phyloP scores from a whole-genome alignment of 2,113 vertebrate genomes.

The Clarias gariepinus region DNA sequence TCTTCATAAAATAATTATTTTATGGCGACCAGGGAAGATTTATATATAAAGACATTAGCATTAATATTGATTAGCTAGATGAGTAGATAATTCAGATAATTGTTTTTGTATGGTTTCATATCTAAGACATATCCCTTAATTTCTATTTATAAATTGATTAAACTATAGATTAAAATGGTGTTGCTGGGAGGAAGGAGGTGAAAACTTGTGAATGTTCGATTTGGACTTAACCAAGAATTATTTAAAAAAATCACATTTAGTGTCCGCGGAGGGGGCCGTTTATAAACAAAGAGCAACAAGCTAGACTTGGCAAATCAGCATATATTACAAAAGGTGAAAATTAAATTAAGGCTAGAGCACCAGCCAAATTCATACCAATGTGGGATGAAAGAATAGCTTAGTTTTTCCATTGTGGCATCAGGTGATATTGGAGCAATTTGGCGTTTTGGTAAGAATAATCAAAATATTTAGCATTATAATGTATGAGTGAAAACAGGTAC shows the following conservation, averaged over 20 bases:
- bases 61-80: neutral
- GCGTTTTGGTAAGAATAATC: neutral
- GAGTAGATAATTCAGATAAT: neutral
- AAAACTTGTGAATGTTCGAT: slow-evolving; percentile 54
- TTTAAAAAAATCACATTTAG: neutral
- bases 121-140: neutral
- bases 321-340: neutral
- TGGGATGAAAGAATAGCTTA: neutral
- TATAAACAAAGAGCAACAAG: neutral
- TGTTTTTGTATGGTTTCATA: neutral
- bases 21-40: neutral
- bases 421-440: neutral
- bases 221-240: neutral
- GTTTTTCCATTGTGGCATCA: neutral
- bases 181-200: neutral
- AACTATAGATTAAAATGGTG: neutral
- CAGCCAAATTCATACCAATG: neutral
- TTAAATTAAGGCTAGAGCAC: neutral
- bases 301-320: neutral
- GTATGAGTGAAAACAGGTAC: neutral
- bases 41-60: neutral
- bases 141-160: neutral
- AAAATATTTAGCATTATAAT: neutral
- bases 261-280: neutral
- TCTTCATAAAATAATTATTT: neutral